These are phyloP conservation scores for Amorpha juglandis DNA, from an alignment of 2,888 invertebrate species.

Conservation along the genomic window DNA sequence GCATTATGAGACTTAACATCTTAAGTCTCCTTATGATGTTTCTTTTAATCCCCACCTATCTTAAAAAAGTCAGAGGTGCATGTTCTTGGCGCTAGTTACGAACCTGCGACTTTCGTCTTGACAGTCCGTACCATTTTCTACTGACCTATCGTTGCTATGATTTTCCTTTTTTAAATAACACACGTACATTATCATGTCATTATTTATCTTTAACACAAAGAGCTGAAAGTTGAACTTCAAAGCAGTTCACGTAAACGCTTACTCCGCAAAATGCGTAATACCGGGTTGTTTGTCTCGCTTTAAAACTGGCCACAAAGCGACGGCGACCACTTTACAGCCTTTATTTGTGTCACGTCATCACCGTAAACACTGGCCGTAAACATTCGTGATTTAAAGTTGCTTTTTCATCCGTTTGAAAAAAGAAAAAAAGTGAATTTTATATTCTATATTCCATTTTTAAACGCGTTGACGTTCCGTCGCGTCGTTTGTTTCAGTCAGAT, in stretches of 20 bases:
- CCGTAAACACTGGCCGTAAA: slow-evolving; percentile 25
- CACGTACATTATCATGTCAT: background rate
- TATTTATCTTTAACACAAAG: slow-evolving; percentile 11
- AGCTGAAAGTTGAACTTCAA: slow-evolving; percentile 8
- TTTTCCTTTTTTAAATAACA: too few species aligned
- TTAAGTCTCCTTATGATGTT: too few species aligned
- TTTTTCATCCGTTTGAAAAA: background rate
- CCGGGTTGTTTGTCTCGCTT: slow-evolving; percentile 10
- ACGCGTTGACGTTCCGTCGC: background rate
- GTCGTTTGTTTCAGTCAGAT: slow-evolving; percentile 39
- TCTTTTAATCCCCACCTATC: too few species aligned
- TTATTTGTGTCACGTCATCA: slow-evolving; percentile 24
- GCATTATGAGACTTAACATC: too few species aligned
- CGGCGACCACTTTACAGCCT: slow-evolving; percentile 21
- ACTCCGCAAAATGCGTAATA: slow-evolving; percentile 5
- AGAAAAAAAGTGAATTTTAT: background rate
- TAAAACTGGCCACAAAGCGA: slow-evolving; percentile 21
- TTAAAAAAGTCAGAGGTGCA: too few species aligned
- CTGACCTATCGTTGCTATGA: too few species aligned
- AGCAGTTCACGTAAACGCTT: slow-evolving; percentile 13
- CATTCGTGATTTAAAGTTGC: slow-evolving; percentile 14
- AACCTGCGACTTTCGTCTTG: too few species aligned
- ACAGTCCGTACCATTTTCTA: too few species aligned
- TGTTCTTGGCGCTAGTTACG: too few species aligned
- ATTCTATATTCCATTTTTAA: background rate